Conservation (phyloP, 2,797 vertebrate species). For the Danio albolineatus region DNA sequence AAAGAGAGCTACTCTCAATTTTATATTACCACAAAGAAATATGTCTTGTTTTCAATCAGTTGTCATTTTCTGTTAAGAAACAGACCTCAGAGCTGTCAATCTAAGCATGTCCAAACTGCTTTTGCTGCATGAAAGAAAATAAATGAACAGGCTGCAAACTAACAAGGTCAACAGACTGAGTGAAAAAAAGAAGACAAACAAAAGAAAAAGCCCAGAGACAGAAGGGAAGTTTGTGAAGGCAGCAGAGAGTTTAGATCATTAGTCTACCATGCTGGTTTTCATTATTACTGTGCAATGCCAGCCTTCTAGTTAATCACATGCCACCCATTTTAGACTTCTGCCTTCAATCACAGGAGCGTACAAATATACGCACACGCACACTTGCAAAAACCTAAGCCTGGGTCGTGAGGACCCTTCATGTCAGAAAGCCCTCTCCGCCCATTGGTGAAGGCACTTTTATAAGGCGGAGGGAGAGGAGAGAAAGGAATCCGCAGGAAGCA, state of each 20-base stretch:
- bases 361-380: constrained; percentile 51
- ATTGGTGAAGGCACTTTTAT: constrained; percentile 75
- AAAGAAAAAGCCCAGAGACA: constrained; percentile 32
- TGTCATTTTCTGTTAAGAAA: constrained; percentile 12
- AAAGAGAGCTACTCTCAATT: neutral
- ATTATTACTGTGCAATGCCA: constrained; percentile 77
- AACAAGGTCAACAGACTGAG: constrained; percentile 22
- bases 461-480: constrained; percentile 74
- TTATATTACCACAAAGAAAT: neutral
- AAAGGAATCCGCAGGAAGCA: constrained; percentile 82
- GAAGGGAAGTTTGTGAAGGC: constrained; percentile 19
- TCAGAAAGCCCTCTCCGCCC: constrained; percentile 63
- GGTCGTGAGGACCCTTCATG: constrained; percentile 70
- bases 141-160: constrained; percentile 3
- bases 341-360: constrained; percentile 74
- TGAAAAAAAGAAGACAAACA: constrained; percentile 26
- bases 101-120: constrained; percentile 46
- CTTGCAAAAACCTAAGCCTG: constrained; percentile 46
- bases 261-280: constrained; percentile 78
- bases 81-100: neutral
- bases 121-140: constrained; percentile 29
- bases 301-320: constrained; percentile 81
- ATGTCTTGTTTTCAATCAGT: neutral
- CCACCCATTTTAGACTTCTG: constrained; percentile 79
- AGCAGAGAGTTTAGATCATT: constrained; percentile 80